Conservation (phyloP, 1,140 invertebrate genomes). For the Diprion similis region DNA sequence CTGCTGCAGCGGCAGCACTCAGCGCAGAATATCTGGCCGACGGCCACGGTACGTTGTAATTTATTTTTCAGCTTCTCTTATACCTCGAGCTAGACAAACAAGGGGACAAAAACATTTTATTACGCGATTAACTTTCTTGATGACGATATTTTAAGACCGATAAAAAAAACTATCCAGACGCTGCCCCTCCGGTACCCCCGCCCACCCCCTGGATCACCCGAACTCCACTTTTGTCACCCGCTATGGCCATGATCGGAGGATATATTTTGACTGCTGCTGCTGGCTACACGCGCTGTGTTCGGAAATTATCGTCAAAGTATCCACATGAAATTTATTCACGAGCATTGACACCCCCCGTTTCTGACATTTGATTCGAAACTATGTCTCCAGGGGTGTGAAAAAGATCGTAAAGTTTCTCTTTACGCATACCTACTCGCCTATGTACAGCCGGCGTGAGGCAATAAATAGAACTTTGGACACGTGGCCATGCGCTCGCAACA, state of each 20-base stretch:
- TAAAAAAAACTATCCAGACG: conserved; percentile 31
- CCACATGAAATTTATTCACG: neutral
- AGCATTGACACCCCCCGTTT: neutral
- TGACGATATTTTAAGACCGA: conserved; percentile 45
- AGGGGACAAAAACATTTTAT: conserved; percentile 54
- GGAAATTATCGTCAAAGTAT: no score
- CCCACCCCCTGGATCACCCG: no score
- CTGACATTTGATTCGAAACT: conserved; percentile 1
- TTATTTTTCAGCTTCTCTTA: conserved; percentile 46
- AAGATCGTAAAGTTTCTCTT: no score
- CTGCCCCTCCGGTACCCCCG: neutral
- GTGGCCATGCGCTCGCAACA: neutral
- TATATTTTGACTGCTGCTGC: neutral
- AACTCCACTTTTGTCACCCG: neutral
- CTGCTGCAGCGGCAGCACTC: neutral
- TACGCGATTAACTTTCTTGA: conserved; percentile 52
- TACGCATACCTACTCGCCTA: no score
- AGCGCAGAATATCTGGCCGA: conserved; percentile 40
- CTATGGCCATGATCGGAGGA: neutral
- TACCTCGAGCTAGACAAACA: conserved; percentile 44
- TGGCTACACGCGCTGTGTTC: neutral
- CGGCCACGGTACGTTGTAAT: conserved; percentile 46
- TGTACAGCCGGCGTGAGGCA: neutral
- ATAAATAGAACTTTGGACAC: neutral
- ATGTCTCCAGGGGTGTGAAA: neutral